A percentile compares a stretch with the other conserved stretches of the same genome.
These are phyloP conservation scores for Helicolenus hilgendorfi DNA, from an alignment of 2,797 vertebrate genomes.

Conservation along the genomic window DNA sequence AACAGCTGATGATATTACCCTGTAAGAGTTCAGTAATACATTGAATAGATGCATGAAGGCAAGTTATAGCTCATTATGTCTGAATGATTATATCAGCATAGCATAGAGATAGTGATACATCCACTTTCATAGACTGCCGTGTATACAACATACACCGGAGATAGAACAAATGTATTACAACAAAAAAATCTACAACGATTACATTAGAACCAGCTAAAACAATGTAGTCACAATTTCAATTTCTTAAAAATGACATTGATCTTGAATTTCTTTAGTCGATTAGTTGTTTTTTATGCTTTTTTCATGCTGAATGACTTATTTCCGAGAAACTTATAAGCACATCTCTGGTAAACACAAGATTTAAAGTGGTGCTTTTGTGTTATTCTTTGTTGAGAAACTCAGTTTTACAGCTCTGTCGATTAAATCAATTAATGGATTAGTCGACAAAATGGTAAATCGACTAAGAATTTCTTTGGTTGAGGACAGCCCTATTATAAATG, in stretches of 20 bases:
- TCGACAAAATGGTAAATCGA: accelerated
- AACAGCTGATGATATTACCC: neutral
- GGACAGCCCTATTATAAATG: neutral
- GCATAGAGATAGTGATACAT: neutral
- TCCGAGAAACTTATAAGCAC: too few relatives aligned
- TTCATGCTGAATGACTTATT: too few relatives aligned
- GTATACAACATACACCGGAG: neutral
- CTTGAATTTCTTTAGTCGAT: too few relatives aligned
- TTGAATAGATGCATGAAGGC: neutral
- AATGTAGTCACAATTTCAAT: neutral
- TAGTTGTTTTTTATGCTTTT: too few relatives aligned
- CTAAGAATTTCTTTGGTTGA: too few relatives aligned
- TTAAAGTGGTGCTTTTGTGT: too few relatives aligned
- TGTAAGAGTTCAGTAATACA: neutral
- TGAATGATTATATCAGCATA: neutral
- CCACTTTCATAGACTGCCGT: neutral
- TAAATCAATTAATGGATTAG: too few relatives aligned
- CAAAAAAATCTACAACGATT: neutral
- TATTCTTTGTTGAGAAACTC: too few relatives aligned
- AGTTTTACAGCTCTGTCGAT: too few relatives aligned
- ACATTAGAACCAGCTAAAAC: neutral
- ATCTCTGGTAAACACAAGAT: too few relatives aligned
- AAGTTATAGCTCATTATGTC: neutral
- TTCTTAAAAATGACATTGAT: neutral
- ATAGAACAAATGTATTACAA: neutral